Evolutionary conservation across 2,888 invertebrate genomes (phyloP).

Genomic region (Apotomis turbidana): DNA sequence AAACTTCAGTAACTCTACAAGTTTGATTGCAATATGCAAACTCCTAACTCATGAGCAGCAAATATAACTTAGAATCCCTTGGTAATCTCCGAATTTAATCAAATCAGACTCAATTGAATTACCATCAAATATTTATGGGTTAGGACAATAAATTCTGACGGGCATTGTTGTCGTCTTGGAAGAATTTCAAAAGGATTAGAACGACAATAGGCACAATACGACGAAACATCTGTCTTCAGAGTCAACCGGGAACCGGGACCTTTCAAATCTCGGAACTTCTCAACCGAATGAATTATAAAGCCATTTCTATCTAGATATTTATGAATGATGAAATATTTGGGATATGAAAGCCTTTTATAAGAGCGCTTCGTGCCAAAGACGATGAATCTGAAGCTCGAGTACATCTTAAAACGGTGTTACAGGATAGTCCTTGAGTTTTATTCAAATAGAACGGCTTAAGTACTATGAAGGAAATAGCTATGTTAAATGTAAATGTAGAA

Average conservation of each 20-base stretch:
- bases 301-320: slow-evolving; percentile 3
- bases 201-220: slow-evolving; percentile 54
- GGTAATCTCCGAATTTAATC: slow-evolving; percentile 12
- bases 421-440: not conserved
- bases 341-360: not conserved
- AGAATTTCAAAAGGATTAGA: slow-evolving; percentile 54
- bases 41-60: slow-evolving; percentile 18
- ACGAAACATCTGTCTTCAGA: slow-evolving; percentile 53
- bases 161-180: slow-evolving; percentile 48
- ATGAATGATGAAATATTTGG: not conserved
- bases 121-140: slow-evolving; percentile 20
- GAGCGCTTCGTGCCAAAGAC: slow-evolving; percentile 9
- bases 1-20: slow-evolving; percentile 19
- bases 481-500: not conserved
- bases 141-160: slow-evolving; percentile 46
- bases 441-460: not conserved
- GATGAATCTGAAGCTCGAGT: slow-evolving; percentile 3
- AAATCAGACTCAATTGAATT: slow-evolving; percentile 33
- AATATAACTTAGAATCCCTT: slow-evolving; percentile 11
- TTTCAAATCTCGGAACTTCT: slow-evolving; percentile 46
- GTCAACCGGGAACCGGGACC: slow-evolving; percentile 50
- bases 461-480: not conserved
- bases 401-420: slow-evolving; percentile 13
- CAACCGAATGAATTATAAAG: slow-evolving; percentile 16
- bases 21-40: slow-evolving; percentile 30